Base-by-base conservation (phyloP, 2,797 vertebrate species). In the Macropus fuliginosus region DNA sequence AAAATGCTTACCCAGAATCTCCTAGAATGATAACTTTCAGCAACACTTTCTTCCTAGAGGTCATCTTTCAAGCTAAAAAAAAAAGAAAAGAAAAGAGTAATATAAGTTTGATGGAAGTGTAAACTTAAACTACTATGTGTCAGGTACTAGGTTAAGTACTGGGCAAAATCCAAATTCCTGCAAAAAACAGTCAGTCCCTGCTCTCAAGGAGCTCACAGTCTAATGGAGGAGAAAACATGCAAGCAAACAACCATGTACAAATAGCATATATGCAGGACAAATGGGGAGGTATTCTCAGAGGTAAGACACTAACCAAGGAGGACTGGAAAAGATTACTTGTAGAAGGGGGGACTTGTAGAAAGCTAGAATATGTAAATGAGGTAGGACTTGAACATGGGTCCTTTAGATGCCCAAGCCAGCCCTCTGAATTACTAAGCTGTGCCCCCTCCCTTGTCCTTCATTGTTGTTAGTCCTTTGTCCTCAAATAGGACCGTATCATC, bases 1-100 rank as follows among this genome's bases (percentile, higher is more conserved):
- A 90, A 74, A 46, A n/a, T 0, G 87, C 99, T 99, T 98, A 99
- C 99, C 99, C 99, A 3, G 99, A 99, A 97, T 99, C 99, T 98
- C 99, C 99, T 18, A 99, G 99, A 98, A 99, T 99, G 99, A 99
- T 99, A 97, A 99, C 99, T 99, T 99, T 99, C 98, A 99, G 99
- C 98, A 99, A 99, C 96, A 99, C 99, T 99, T 99, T 99, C 99
- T 99, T 99, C 98, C 99, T 99, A 98, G 99, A 99, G 55, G 99
- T 99, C 99, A 99, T 99, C 98, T 98, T 99, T 99, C 98, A 98
- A 99, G 98, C 99, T 99, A 95, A 89, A 98, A 98, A 96, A 96
- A 52, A 97, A 92, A 55, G 97, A 93, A 93, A 94, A 1, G 56
- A 97, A 87, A 90, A 96, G 40, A 81, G 54, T 52, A 56, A 0